These are phyloP conservation scores for Sinocyclocheilus maitianheensis DNA, from an alignment of 2,113 vertebrate genomes.

Conservation along the genomic window DNA sequence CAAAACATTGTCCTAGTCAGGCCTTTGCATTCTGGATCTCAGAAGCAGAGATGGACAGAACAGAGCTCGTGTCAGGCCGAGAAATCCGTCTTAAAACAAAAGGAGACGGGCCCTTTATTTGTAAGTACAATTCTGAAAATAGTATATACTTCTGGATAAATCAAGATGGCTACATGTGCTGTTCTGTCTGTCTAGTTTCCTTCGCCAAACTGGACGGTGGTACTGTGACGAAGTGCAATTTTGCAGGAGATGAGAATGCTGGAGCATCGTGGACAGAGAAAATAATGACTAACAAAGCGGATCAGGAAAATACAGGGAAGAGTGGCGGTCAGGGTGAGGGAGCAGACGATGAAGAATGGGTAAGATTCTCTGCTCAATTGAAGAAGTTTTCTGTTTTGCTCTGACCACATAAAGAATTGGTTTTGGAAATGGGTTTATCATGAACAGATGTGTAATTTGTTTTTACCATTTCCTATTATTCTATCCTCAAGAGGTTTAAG, in stretches of 20 bases:
- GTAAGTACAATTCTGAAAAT: constrained; percentile 69
- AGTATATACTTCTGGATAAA: neutral
- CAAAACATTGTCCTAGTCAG: constrained; percentile 69
- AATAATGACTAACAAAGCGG: constrained; percentile 81
- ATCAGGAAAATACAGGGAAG: neutral
- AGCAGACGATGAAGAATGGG: constrained; percentile 88
- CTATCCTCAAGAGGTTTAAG: neutral
- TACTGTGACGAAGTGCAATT: constrained; percentile 87
- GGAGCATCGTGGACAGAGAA: constrained; percentile 89
- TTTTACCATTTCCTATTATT: neutral
- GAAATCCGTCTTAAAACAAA: constrained; percentile 82
- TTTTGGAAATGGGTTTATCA: neutral
- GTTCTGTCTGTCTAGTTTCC: constrained; percentile 72
- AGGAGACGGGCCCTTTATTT: constrained; percentile 84
- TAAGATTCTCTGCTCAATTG: constrained; percentile 53
- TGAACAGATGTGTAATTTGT: constrained; percentile 13
- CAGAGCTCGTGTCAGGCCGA: constrained; percentile 79
- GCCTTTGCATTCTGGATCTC: constrained; percentile 83
- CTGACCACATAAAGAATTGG: neutral
- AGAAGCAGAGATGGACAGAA: constrained; percentile 78
- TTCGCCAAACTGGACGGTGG: constrained; percentile 82
- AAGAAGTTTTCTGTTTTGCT: neutral
- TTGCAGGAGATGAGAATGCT: constrained; percentile 79
- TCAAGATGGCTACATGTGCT: neutral
- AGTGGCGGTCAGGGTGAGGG: constrained; percentile 72